Conservation (phyloP, 1,140 invertebrate genomes). For the Papilio xuthus region DNA sequence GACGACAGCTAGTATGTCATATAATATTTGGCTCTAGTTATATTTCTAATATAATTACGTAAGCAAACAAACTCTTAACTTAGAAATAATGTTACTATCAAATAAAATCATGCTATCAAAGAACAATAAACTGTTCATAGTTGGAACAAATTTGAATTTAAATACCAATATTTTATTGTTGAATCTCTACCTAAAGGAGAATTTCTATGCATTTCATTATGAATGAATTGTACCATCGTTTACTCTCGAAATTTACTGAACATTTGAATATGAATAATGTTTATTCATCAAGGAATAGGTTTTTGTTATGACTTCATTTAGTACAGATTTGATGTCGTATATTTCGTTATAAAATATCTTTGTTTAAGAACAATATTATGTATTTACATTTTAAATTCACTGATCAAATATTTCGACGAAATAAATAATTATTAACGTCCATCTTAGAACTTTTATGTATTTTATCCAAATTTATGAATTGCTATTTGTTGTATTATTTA, state of each 20-base stretch:
- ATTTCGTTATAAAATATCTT: slow-evolving; percentile 38
- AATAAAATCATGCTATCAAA: slow-evolving; percentile 10
- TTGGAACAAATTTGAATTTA: slow-evolving; percentile 32
- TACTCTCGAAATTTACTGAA: slow-evolving; percentile 10
- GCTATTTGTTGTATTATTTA: neutral
- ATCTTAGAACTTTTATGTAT: neutral
- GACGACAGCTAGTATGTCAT: neutral
- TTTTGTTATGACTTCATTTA: slow-evolving; percentile 53
- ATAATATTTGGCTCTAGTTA: neutral
- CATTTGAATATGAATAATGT: slow-evolving; percentile 45
- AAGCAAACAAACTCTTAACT: slow-evolving; percentile 17
- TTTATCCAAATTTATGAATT: neutral
- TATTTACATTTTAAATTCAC: slow-evolving; percentile 45
- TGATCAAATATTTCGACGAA: slow-evolving; percentile 34
- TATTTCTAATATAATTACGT: neutral
- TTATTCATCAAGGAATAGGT: slow-evolving; percentile 51
- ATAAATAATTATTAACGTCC: slow-evolving; percentile 35
- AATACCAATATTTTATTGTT: slow-evolving; percentile 27
- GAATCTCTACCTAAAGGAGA: slow-evolving; percentile 5
- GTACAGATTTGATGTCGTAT: slow-evolving; percentile 37
- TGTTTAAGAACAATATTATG: slow-evolving; percentile 39
- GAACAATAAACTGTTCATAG: slow-evolving; percentile 24
- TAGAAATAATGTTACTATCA: neutral
- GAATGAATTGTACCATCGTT: slow-evolving; percentile 17
- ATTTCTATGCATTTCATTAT: slow-evolving; percentile 34